Evolutionary conservation across 2,113 vertebrate species (phyloP).

Genomic region (Marmota flaviventris): DNA sequence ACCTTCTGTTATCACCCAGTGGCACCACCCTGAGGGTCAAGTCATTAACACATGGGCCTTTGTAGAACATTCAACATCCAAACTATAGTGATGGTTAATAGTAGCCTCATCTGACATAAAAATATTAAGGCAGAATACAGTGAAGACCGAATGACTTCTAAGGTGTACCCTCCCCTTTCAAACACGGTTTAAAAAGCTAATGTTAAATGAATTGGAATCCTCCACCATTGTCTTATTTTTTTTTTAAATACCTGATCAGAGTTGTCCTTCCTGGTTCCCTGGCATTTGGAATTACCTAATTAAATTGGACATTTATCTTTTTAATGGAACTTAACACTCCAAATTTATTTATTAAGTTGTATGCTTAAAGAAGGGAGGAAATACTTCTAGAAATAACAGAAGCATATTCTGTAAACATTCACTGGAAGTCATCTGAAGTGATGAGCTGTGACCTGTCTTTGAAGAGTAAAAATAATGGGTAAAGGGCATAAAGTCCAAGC

Average conservation of each 20-base stretch:
- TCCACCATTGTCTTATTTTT: background rate
- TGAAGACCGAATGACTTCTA: background rate
- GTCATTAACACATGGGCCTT: no score
- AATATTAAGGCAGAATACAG: background rate
- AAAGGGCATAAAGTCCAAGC: background rate
- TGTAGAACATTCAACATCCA: background rate
- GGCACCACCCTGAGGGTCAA: background rate
- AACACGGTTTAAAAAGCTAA: background rate
- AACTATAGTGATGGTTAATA: background rate
- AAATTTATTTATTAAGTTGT: background rate
- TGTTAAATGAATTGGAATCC: background rate
- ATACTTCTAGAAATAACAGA: background rate
- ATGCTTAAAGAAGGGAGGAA: background rate
- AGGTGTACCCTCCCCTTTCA: rapidly evolving
- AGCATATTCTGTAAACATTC: background rate
- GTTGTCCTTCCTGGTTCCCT: background rate
- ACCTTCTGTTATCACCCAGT: no score
- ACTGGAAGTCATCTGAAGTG: background rate
- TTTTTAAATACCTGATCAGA: background rate
- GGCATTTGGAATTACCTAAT: background rate
- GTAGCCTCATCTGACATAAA: background rate
- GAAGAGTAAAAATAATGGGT: background rate
- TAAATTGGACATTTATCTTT: slow-evolving; percentile 18
- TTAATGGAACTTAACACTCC: background rate
- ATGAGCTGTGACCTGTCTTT: background rate